Evolutionary conservation across 2,888 invertebrate species (phyloP).

Genomic region (Cacoxenus indagator): DNA sequence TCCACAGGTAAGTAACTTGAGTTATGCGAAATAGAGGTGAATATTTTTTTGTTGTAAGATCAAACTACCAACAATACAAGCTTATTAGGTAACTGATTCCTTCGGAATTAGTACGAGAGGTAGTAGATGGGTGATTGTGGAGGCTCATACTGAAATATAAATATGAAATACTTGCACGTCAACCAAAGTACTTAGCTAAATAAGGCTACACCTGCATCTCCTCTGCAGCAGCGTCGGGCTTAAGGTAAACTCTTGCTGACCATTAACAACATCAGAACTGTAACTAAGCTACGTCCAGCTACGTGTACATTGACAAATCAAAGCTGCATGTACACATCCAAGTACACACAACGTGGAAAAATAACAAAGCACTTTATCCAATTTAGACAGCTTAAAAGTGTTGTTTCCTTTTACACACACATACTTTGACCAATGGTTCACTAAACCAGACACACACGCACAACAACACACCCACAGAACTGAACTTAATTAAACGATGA

Average conservation of each 20-base stretch:
- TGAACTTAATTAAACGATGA: conserved; percentile 12
- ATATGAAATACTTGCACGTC: no score
- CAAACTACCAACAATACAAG: no score
- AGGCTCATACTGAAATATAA: no score
- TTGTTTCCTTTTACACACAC: conserved; percentile 48
- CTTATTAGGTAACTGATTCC: no score
- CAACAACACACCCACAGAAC: no score
- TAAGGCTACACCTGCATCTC: background rate
- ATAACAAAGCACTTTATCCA: conserved; percentile 64
- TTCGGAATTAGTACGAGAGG: no score
- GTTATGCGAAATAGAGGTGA: no score
- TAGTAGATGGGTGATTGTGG: no score
- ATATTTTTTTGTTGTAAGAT: no score
- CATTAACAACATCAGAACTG: background rate
- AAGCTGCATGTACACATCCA: background rate
- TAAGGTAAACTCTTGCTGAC: background rate
- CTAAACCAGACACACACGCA: conserved; percentile 25
- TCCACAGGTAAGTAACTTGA: no score
- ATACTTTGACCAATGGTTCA: conserved; percentile 36
- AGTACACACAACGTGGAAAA: background rate
- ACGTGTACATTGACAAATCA: background rate
- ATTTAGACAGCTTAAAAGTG: conserved; percentile 66
- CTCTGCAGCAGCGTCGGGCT: background rate
- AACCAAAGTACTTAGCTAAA: no score
- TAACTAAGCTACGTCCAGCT: no score